Percentiles rank a stretch among this genome's conserved stretches.
Conservation (phyloP, 2,113 vertebrate genomes). For the Takifugu bimaculatus region DNA sequence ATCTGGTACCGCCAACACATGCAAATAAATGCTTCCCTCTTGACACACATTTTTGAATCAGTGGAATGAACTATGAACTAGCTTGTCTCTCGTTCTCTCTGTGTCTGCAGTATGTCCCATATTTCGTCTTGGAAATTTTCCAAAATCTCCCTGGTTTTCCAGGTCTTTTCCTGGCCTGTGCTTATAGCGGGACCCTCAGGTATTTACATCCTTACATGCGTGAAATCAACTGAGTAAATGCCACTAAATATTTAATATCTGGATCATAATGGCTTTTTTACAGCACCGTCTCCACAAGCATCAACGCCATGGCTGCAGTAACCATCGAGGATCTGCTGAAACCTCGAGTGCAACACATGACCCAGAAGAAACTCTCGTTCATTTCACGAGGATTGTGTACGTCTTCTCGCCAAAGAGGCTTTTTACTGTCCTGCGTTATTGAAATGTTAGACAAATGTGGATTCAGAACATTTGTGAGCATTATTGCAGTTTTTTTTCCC, state of each 20-base stretch:
- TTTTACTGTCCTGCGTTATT: not conserved
- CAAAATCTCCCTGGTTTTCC: constrained; percentile 79
- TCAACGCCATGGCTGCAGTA: constrained; percentile 94
- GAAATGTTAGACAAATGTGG: not conserved
- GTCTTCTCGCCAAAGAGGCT: constrained; percentile 40
- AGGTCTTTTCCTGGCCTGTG: constrained; percentile 87
- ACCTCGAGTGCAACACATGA: constrained; percentile 60
- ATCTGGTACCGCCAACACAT: constrained; percentile 75
- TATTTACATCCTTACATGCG: constrained; percentile 47
- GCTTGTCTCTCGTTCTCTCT: not conserved
- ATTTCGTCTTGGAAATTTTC: constrained; percentile 89
- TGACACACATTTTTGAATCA: no score
- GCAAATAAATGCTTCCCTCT: no score
- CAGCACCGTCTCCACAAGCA: constrained; percentile 94
- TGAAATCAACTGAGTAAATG: no score
- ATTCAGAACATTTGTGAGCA: not conserved
- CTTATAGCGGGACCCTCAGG: constrained; percentile 92
- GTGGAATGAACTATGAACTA: not conserved
- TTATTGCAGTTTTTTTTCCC: not conserved
- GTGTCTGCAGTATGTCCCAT: constrained; percentile 82
- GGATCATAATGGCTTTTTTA: constrained; percentile 1
- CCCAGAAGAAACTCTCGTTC: constrained; percentile 71
- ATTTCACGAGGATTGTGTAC: constrained; percentile 87
- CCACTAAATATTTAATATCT: no score
- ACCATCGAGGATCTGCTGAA: constrained; percentile 87